phyloP scores from a whole-genome alignment of 2,888 invertebrate species.

The Ernsta delagoae region DNA sequence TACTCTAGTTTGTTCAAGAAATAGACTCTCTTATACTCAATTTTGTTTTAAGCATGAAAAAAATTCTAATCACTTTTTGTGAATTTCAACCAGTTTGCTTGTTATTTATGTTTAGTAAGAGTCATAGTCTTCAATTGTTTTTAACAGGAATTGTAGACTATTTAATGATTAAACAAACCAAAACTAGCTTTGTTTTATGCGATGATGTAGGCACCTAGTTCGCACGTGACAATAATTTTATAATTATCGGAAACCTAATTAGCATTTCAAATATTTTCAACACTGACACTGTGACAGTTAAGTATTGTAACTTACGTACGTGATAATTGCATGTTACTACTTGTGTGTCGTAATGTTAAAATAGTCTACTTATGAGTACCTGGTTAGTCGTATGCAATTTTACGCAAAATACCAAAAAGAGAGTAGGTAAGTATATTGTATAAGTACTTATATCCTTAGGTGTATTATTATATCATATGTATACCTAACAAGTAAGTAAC shows the following conservation, averaged over 20 bases:
- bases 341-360: too few relatives aligned
- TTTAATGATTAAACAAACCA: too few relatives aligned
- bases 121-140: background rate
- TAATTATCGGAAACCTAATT: constrained; percentile 1
- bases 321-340: background rate
- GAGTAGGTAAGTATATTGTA: too few relatives aligned
- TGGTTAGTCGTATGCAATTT: background rate
- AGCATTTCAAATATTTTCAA: background rate
- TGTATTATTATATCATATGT: too few relatives aligned
- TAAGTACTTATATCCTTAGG: too few relatives aligned
- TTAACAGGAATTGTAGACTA: background rate
- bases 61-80: too few relatives aligned
- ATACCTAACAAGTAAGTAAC: too few relatives aligned
- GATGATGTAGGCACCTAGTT: too few relatives aligned
- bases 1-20: background rate
- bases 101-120: too few relatives aligned
- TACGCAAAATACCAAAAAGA: background rate
- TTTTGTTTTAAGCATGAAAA: background rate
- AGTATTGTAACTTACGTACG: background rate
- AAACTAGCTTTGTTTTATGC: too few relatives aligned
- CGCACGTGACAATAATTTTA: too few relatives aligned
- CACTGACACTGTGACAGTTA: background rate
- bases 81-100: too few relatives aligned
- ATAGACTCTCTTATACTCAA: background rate
- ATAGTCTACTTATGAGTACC: background rate